A percentile compares a stretch with the other conserved stretches of the same genome.
These are phyloP conservation scores for Diadema setosum DNA, from an alignment of 35 echinoderm and acorn worm species.

Conservation along the genomic window DNA sequence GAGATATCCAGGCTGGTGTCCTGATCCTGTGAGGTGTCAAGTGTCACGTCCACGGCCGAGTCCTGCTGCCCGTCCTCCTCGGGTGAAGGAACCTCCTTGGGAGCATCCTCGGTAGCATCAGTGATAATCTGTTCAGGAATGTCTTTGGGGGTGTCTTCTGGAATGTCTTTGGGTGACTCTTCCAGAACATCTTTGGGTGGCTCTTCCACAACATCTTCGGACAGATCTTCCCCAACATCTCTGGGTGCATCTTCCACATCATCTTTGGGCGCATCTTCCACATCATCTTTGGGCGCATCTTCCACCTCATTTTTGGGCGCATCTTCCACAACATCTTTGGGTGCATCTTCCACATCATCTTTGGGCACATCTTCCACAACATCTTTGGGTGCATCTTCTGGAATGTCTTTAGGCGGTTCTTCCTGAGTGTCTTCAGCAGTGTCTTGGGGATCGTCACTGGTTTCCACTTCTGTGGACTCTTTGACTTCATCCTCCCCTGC, in stretches of 20 bases:
- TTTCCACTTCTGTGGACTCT: not conserved
- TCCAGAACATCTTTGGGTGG: not conserved
- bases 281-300: not conserved
- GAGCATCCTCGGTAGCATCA: not conserved
- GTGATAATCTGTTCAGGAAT: not conserved
- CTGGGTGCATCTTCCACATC: not conserved
- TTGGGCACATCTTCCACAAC: not conserved
- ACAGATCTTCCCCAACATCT: not conserved
- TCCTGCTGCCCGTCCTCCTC: not conserved
- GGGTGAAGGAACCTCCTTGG: not conserved
- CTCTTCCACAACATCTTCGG: not conserved
- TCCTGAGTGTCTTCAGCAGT: not conserved
- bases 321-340: not conserved
- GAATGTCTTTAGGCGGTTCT: not conserved
- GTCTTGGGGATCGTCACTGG: not conserved
- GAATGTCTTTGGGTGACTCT: not conserved
- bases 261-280: not conserved
- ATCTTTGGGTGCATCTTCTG: not conserved
- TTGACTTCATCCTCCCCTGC: not conserved
- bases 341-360: not conserved
- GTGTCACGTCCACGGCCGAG: not conserved
- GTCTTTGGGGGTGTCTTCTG: not conserved
- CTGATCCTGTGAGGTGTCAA: not conserved
- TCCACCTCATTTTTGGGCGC: not conserved
- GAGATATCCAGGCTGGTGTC: not conserved